Evolutionary conservation across 2,888 invertebrate species (phyloP).

Genomic region (Thymelicus acteon): DNA sequence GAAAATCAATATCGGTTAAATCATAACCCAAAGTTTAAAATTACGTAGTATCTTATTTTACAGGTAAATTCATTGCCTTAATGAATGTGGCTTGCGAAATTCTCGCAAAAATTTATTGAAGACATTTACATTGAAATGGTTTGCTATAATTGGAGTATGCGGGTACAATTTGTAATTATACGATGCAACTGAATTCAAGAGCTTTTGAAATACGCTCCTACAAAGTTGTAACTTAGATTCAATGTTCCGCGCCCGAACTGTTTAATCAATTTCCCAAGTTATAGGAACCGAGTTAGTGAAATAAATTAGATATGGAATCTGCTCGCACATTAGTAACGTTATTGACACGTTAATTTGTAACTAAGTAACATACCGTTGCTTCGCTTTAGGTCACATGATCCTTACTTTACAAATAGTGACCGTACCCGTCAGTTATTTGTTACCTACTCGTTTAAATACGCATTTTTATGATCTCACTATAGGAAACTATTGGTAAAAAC

Average conservation of each 20-base stretch:
- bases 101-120: neutral
- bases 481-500: no score
- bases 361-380: neutral
- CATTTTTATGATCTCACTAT: no score
- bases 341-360: neutral
- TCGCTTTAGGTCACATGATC: no score
- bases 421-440: no score
- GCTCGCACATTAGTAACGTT: neutral
- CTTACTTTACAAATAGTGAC: no score
- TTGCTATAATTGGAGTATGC: neutral
- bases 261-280: constrained; percentile 14
- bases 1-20: constrained; percentile 66
- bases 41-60: neutral
- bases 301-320: constrained; percentile 9
- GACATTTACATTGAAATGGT: neutral
- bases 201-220: constrained; percentile 24
- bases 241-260: constrained; percentile 10
- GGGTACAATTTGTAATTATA: neutral
- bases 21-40: constrained; percentile 3
- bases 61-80: neutral
- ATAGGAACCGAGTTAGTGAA: constrained; percentile 6
- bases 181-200: constrained; percentile 17
- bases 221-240: constrained; percentile 16
- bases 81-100: neutral
- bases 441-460: no score